phyloP scores from a whole-genome alignment of 2,113 vertebrate species.

The Epinephelus cyanopodus region DNA sequence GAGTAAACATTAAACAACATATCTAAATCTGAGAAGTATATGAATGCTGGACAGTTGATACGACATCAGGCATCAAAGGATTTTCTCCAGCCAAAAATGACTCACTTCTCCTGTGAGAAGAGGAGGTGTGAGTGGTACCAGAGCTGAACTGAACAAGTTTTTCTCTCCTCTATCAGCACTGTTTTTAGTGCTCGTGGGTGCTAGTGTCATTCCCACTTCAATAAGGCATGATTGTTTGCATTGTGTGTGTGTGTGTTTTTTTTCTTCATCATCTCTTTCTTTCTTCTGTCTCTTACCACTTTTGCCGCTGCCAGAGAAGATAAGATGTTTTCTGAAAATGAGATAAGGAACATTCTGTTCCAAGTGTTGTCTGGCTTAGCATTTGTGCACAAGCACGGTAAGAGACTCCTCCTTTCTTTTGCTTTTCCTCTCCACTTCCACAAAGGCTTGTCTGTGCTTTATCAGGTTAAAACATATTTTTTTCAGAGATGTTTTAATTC shows the following conservation, averaged over 20 bases:
- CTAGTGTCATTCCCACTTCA: constrained; percentile 37
- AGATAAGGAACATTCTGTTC: constrained; percentile 84
- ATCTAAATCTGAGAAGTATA: background rate
- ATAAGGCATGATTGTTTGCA: constrained; percentile 12
- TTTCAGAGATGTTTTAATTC: constrained; percentile 16
- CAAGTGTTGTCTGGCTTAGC: constrained; percentile 78
- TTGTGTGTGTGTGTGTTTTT: constrained; percentile 15
- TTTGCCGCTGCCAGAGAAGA: constrained; percentile 73
- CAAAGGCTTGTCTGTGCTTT: constrained; percentile 8
- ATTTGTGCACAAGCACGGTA: constrained; percentile 83
- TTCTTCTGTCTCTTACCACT: constrained; percentile 8
- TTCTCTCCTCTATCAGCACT: constrained; percentile 4
- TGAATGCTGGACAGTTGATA: constrained; percentile 6
- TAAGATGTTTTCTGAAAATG: constrained; percentile 83
- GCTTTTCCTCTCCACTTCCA: constrained; percentile 1
- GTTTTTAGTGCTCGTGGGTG: constrained; percentile 16
- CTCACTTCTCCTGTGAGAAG: constrained; percentile 34
- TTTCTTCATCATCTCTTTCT: constrained; percentile 24
- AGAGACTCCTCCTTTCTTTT: constrained; percentile 55
- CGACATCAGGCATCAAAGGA: constrained; percentile 3
- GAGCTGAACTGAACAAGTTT: constrained; percentile 19
- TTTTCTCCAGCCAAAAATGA: constrained; percentile 14
- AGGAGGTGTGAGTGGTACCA: constrained; percentile 26
- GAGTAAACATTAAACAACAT: constrained; percentile 1
- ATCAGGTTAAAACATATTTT: constrained; percentile 24